phyloP scores from a whole-genome alignment of 2,113 vertebrate genomes.

The Podarcis raffonei region DNA sequence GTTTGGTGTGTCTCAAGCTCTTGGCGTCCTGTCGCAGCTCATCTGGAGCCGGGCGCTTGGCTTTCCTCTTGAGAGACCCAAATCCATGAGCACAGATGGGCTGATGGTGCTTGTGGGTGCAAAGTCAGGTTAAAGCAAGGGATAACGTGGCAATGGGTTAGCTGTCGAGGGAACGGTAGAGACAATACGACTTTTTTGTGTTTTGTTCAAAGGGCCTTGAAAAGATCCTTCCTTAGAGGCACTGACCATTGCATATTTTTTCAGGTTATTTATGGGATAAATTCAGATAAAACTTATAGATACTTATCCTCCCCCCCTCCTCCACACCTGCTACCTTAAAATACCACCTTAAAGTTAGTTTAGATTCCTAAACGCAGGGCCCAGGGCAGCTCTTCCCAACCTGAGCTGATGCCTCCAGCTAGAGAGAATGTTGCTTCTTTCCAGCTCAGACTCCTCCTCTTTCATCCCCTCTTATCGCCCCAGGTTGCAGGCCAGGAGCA shows the following conservation, averaged over 20 bases:
- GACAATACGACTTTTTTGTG: slow-evolving; percentile 75
- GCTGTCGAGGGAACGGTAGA: slow-evolving; percentile 60
- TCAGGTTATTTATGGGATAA: slow-evolving; percentile 71
- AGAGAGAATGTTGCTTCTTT: slow-evolving; percentile 26
- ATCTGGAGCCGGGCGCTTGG: slow-evolving; percentile 94
- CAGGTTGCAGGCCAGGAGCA: slow-evolving; percentile 4
- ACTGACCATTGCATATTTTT: slow-evolving; percentile 62
- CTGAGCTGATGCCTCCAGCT: slow-evolving; percentile 25
- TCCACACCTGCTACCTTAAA: slow-evolving; percentile 10
- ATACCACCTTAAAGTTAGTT: slow-evolving; percentile 7
- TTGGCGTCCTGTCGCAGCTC: slow-evolving; percentile 91
- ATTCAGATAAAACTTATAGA: slow-evolving; percentile 54
- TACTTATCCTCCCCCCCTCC: slow-evolving; percentile 23
- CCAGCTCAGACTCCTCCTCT: background rate
- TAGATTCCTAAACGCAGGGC: background rate
- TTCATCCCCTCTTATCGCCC: slow-evolving; percentile 2
- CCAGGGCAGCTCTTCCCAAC: slow-evolving; percentile 28
- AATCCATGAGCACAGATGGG: slow-evolving; percentile 96
- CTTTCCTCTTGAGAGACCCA: slow-evolving; percentile 95
- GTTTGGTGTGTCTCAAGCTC: slow-evolving; percentile 92
- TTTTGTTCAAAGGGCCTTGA: slow-evolving; percentile 63
- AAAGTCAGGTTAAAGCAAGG: slow-evolving; percentile 83
- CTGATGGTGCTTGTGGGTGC: slow-evolving; percentile 88
- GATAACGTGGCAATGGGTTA: slow-evolving; percentile 28
- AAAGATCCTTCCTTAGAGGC: slow-evolving; percentile 66